Conservation (phyloP, 2,113 vertebrate genomes). For the Microtus richardsoni region DNA sequence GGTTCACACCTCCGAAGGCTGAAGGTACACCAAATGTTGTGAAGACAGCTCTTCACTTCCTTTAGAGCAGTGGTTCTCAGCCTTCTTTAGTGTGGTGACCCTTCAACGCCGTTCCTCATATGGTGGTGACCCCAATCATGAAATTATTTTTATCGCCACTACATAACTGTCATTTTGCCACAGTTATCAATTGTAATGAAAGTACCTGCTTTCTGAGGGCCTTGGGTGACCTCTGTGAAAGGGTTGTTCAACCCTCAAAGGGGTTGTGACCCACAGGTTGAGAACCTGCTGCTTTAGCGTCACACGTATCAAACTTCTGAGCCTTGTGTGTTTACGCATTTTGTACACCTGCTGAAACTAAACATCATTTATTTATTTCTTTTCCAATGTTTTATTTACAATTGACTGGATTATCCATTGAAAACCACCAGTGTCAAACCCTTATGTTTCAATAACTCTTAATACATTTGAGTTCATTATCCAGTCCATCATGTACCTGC, state of each 20-base stretch:
- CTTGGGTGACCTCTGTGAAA: background rate
- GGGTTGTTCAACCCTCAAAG: background rate
- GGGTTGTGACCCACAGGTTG: background rate
- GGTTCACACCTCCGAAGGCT: background rate
- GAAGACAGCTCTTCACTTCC: background rate
- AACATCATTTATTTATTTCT: background rate
- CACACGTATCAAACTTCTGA: background rate
- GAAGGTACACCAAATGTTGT: background rate
- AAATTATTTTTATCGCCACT: background rate
- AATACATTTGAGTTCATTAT: slow-evolving; percentile 8
- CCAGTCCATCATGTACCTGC: background rate
- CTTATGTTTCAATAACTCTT: background rate
- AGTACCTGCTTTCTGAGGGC: background rate
- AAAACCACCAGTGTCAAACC: slow-evolving; percentile 52
- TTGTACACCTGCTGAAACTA: slow-evolving; percentile 39
- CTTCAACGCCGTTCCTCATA: background rate
- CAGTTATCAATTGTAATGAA: background rate
- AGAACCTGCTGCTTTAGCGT: background rate
- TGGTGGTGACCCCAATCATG: background rate
- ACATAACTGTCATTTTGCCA: background rate
- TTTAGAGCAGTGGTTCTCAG: background rate
- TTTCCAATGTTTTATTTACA: background rate
- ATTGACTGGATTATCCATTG: background rate
- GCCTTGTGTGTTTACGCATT: background rate
- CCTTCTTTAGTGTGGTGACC: background rate